Conservation (phyloP, 1,140 invertebrate genomes). For the Zaprionus camerounensis region DNA sequence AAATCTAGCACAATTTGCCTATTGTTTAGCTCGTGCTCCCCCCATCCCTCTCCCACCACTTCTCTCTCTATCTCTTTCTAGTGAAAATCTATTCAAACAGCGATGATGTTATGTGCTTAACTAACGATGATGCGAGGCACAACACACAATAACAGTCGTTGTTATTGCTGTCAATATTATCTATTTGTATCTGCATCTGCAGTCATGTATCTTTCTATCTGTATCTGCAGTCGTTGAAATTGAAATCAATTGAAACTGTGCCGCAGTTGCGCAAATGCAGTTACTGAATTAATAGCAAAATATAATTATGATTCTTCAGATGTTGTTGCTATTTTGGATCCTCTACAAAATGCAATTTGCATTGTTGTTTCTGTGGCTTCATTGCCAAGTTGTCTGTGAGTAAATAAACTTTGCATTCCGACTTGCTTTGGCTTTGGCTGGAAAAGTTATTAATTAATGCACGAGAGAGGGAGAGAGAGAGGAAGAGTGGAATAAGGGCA, state of each 20-base stretch:
- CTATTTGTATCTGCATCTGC: constrained; percentile 21
- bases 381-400: background rate
- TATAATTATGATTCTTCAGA: constrained; percentile 12
- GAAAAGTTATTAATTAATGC: constrained; percentile 14
- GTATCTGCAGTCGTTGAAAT: background rate
- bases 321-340: background rate
- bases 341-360: background rate
- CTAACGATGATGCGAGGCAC: constrained; percentile 35
- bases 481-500: background rate
- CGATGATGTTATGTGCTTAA: constrained; percentile 1
- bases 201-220: constrained; percentile 1
- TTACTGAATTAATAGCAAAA: constrained; percentile 22
- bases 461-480: background rate
- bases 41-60: background rate
- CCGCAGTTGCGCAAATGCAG: constrained; percentile 21
- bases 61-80: no score
- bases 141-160: constrained; percentile 26
- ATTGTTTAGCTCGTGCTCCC: background rate
- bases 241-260: constrained; percentile 16
- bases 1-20: constrained; percentile 17
- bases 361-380: constrained; percentile 5
- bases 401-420: constrained; percentile 13
- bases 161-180: constrained; percentile 14
- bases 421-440: background rate
- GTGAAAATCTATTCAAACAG: background rate